Evolutionary conservation across 2,888 invertebrate genomes (phyloP).

Genomic region (Alsophila aescularia): DNA sequence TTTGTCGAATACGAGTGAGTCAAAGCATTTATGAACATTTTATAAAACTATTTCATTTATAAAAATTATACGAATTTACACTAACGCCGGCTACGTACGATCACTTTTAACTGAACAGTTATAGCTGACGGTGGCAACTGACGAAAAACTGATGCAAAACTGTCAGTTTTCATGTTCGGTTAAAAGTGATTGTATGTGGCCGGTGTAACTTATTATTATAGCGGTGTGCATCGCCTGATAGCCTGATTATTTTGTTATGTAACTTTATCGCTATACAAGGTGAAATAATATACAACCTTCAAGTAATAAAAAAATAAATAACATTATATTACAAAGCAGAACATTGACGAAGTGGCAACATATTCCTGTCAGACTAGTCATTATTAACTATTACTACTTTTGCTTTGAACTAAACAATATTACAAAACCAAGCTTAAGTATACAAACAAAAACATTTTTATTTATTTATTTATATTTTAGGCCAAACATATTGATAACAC

Average conservation of each 20-base stretch:
- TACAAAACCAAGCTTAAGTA: slow-evolving; percentile 30
- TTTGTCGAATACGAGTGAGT: slow-evolving; percentile 40
- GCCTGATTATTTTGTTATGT: slow-evolving; percentile 57
- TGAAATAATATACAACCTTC: slow-evolving; percentile 71
- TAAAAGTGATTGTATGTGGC: no score
- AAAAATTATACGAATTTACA: slow-evolving; percentile 28
- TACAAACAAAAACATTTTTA: slow-evolving; percentile 8
- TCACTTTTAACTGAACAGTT: no score
- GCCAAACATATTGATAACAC: slow-evolving; percentile 19
- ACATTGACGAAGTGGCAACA: slow-evolving; percentile 81
- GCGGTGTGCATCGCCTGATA: slow-evolving; percentile 60
- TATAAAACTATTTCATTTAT: slow-evolving; percentile 26
- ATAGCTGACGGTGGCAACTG: no score
- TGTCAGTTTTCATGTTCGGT: no score
- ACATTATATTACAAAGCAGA: slow-evolving; percentile 80
- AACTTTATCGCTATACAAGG: slow-evolving; percentile 54
- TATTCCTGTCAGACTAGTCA: slow-evolving; percentile 81
- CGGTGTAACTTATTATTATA: slow-evolving; percentile 27
- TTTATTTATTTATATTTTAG: slow-evolving; percentile 21
- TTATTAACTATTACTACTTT: slow-evolving; percentile 57
- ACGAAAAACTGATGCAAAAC: no score
- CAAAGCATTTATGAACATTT: slow-evolving; percentile 17
- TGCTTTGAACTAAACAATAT: slow-evolving; percentile 62
- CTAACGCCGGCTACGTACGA: no score
- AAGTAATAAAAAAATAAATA: slow-evolving; percentile 77